Evolutionary conservation across 1,140 invertebrate genomes (phyloP).

Genomic region (Alviniconcha marisindica): DNA sequence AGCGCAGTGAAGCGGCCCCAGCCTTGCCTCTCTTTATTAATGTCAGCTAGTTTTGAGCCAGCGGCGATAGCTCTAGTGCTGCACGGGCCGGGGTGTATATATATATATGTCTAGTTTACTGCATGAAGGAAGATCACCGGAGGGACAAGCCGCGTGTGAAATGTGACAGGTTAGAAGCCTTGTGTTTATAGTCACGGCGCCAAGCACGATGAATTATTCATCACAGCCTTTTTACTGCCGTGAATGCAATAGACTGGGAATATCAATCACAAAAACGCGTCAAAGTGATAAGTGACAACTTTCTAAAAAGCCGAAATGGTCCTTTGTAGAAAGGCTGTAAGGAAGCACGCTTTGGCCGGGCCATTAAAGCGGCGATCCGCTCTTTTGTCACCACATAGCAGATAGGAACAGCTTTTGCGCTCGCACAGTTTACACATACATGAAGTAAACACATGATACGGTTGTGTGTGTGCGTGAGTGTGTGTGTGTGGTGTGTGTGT

Average conservation of each 20-base stretch:
- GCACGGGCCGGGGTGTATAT: too few species aligned
- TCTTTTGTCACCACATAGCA: too few species aligned
- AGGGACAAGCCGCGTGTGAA: constrained; percentile 31
- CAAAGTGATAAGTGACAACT: constrained; percentile 33
- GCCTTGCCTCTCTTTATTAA: too few species aligned
- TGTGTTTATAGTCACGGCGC: constrained; percentile 34
- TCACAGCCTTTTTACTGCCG: constrained; percentile 12
- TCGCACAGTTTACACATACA: too few species aligned
- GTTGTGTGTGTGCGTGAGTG: too few species aligned
- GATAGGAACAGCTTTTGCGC: too few species aligned
- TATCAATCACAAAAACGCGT: constrained; percentile 37
- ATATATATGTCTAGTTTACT: background rate
- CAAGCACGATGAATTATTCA: constrained; percentile 35
- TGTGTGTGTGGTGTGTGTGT: too few species aligned
- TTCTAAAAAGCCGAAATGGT: background rate
- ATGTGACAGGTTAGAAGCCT: constrained; percentile 34
- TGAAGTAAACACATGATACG: background rate
- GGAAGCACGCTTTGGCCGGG: too few species aligned
- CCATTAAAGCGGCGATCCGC: background rate
- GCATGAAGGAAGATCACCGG: background rate
- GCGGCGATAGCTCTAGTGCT: too few species aligned
- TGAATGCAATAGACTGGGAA: constrained; percentile 15
- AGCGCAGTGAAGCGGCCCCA: too few species aligned
- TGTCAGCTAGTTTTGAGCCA: too few species aligned
- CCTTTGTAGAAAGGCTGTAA: background rate